A percentile compares a stretch with the other conserved stretches of the same genome.
Conservation (phyloP, 2,113 vertebrate genomes). For the Sclerurus mexicanus region DNA sequence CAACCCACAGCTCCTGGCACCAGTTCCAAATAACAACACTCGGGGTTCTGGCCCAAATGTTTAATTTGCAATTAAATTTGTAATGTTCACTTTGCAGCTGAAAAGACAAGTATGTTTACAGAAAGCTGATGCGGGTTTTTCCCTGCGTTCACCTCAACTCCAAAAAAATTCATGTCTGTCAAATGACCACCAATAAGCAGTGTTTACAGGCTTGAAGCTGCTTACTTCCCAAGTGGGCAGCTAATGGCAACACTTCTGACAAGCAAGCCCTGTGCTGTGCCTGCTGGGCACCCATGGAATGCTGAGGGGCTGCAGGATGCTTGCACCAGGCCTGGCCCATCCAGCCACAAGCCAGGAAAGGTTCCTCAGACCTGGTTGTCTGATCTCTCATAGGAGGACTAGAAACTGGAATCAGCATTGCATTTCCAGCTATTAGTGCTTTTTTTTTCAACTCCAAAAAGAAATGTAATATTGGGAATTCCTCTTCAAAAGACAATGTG, state of each 20-base stretch:
- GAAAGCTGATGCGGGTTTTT: neutral
- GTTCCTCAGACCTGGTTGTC: neutral
- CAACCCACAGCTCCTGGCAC: neutral
- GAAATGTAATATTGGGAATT: neutral
- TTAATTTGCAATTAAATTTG: slow-evolving; percentile 5
- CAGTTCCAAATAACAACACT: neutral
- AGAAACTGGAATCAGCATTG: neutral
- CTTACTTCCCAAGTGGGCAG: neutral
- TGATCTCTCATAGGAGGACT: neutral
- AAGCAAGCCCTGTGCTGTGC: neutral
- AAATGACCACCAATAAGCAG: neutral
- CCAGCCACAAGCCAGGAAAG: neutral
- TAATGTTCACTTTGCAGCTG: slow-evolving; percentile 2
- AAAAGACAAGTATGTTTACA: slow-evolving; percentile 15
- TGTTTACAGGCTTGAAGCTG: neutral
- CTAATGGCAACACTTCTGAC: neutral
- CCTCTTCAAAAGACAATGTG: neutral
- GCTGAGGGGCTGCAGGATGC: fast-evolving
- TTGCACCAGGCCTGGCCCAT: neutral
- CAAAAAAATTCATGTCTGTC: neutral
- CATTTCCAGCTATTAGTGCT: neutral
- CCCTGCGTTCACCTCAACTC: neutral
- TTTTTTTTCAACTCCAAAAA: neutral
- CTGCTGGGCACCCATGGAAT: fast-evolving
- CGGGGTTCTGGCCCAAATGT: neutral